phyloP scores from a whole-genome alignment of 2,888 invertebrate genomes.

The Drosophila imparisetae region DNA sequence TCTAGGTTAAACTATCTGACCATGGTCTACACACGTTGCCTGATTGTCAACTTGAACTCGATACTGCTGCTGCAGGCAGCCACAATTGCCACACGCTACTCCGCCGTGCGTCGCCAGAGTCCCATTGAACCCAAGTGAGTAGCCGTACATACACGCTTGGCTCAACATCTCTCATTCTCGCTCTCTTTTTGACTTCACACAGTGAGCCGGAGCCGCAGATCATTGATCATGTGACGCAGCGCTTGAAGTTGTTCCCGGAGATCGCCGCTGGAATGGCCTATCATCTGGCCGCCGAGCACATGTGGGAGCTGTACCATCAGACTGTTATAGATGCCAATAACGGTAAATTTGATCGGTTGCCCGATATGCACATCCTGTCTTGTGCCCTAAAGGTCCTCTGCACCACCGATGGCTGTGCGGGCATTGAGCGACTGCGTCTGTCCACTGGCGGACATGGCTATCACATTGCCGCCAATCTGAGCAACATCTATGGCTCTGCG shows the following conservation, averaged over 20 bases:
- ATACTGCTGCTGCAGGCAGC: slow-evolving; percentile 91
- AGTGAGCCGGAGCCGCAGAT: slow-evolving; percentile 95
- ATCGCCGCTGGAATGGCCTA: slow-evolving; percentile 92
- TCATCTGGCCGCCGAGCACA: slow-evolving; percentile 89
- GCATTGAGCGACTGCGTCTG: slow-evolving; percentile 93
- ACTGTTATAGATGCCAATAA: slow-evolving; percentile 91
- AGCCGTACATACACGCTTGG: background rate
- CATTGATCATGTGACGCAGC: slow-evolving; percentile 96
- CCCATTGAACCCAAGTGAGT: slow-evolving; percentile 90
- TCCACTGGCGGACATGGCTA: slow-evolving; percentile 98
- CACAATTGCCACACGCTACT: slow-evolving; percentile 95
- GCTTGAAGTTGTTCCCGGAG: slow-evolving; percentile 94
- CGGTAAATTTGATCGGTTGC: slow-evolving; percentile 91
- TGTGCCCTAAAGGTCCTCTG: slow-evolving; percentile 95
- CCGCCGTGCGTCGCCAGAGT: slow-evolving; percentile 94
- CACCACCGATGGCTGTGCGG: slow-evolving; percentile 89
- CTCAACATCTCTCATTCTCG: background rate
- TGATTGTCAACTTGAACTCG: slow-evolving; percentile 91
- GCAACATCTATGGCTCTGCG: slow-evolving; percentile 91
- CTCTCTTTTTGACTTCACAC: slow-evolving; percentile 2
- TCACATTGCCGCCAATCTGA: slow-evolving; percentile 93
- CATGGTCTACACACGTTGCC: slow-evolving; percentile 96
- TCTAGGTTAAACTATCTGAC: slow-evolving; percentile 92
- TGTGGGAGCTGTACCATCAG: slow-evolving; percentile 93
- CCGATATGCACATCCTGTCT: slow-evolving; percentile 93